Percentiles rank a stretch among this genome's conserved stretches.
Evolutionary conservation across 2,113 vertebrate species (phyloP).

Genomic region (Pyrgilauda ruficollis): DNA sequence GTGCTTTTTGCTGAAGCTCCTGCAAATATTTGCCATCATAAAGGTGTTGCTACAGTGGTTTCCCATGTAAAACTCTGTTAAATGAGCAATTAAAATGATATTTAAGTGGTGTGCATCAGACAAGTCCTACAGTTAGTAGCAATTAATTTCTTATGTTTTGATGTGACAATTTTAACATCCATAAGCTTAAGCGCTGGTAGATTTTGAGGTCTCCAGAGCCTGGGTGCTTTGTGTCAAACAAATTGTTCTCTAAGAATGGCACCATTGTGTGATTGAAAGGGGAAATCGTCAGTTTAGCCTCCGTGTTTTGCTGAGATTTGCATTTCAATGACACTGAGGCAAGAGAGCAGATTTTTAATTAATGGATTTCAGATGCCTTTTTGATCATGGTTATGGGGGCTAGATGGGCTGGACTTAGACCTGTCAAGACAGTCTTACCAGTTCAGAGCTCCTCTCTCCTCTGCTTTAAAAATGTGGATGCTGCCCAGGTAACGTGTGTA

Average conservation of each 20-base stretch:
- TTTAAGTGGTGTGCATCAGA: not conserved
- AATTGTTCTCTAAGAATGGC: not conserved
- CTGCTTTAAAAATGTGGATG: not conserved
- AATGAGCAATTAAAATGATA: not conserved
- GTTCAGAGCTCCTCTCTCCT: not conserved
- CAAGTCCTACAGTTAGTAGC: not conserved
- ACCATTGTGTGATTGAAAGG: not conserved
- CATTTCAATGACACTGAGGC: not conserved
- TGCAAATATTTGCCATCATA: not conserved
- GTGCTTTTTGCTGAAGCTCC: not conserved
- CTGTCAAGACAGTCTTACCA: not conserved
- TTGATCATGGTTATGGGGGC: not conserved
- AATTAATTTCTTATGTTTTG: slow-evolving; percentile 2
- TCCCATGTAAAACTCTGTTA: not conserved
- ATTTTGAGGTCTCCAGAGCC: not conserved
- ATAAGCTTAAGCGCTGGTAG: not conserved
- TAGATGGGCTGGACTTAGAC: not conserved
- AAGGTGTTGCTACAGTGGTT: not conserved
- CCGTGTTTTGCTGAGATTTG: not conserved
- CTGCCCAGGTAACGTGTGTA: not conserved
- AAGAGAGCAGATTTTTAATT: not conserved
- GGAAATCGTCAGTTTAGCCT: not conserved
- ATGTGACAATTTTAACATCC: not conserved
- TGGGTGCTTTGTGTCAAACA: not conserved
- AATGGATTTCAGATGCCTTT: not conserved